Evolutionary conservation across 2,113 vertebrate species (phyloP).

Genomic region (Mustela lutreola): DNA sequence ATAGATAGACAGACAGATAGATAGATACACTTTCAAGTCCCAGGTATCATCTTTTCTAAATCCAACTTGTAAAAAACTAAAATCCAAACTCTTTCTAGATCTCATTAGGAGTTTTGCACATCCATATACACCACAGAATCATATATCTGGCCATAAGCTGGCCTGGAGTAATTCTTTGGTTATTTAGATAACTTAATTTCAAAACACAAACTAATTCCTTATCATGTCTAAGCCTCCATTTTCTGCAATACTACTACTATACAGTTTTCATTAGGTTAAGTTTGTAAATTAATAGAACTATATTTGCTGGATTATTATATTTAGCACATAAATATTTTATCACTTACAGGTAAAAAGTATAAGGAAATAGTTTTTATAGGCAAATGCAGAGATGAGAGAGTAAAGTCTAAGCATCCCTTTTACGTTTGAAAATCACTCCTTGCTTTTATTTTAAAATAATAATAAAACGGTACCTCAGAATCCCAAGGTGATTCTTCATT

Average conservation of each 20-base stretch:
- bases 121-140: neutral
- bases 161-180: neutral
- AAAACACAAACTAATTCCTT: neutral
- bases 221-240: neutral
- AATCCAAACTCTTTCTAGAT: neutral
- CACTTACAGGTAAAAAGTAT: too few species aligned
- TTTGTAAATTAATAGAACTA: neutral
- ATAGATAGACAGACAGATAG: too few species aligned
- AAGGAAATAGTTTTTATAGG: too few species aligned
- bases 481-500: too few species aligned
- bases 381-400: too few species aligned
- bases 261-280: neutral
- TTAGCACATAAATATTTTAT: too few species aligned
- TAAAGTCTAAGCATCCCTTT: too few species aligned
- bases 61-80: neutral
- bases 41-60: neutral
- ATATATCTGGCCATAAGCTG: neutral
- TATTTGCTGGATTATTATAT: neutral
- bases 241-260: neutral
- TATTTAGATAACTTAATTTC: conserved; percentile 14
- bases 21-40: neutral
- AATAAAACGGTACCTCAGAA: too few species aligned
- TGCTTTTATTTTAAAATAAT: too few species aligned
- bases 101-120: neutral
- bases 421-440: too few species aligned